These are phyloP conservation scores for Galagoides demidoff DNA, from an alignment of 2,797 vertebrate genomes.

Conservation along the genomic window DNA sequence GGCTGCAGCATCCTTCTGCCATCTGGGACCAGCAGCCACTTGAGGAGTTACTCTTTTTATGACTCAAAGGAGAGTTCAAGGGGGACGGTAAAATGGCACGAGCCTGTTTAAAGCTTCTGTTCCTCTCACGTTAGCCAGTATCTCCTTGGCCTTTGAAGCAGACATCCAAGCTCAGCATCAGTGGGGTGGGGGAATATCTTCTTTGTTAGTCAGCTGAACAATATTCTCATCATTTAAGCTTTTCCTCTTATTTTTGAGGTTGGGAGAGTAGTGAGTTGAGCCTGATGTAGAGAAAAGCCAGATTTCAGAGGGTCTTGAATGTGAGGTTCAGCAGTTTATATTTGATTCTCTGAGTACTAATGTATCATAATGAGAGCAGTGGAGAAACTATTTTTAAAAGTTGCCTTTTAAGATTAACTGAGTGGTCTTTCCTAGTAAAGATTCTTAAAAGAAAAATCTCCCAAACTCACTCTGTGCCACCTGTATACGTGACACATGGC, in stretches of 20 bases:
- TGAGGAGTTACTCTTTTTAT: background rate
- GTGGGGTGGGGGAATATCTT: background rate
- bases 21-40: background rate
- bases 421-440: background rate
- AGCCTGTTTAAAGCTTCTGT: background rate
- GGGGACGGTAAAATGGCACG: background rate
- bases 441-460: constrained; percentile 1
- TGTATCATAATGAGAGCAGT: background rate
- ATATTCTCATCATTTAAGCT: background rate
- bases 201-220: background rate
- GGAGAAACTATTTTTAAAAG: background rate
- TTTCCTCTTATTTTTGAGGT: constrained; percentile 26
- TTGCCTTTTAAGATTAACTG: background rate
- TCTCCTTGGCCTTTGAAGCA: background rate
- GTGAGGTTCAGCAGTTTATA: background rate
- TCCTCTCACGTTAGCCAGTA: background rate
- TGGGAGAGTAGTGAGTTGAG: background rate
- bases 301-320: background rate
- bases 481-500: background rate
- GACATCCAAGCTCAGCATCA: background rate
- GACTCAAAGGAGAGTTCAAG: background rate
- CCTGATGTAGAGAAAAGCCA: background rate
- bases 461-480: background rate
- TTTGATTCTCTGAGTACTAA: background rate
- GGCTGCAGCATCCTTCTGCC: background rate